These are phyloP conservation scores for Drosophila azteca DNA, from an alignment of 1,140 invertebrate species.

Conservation along the genomic window DNA sequence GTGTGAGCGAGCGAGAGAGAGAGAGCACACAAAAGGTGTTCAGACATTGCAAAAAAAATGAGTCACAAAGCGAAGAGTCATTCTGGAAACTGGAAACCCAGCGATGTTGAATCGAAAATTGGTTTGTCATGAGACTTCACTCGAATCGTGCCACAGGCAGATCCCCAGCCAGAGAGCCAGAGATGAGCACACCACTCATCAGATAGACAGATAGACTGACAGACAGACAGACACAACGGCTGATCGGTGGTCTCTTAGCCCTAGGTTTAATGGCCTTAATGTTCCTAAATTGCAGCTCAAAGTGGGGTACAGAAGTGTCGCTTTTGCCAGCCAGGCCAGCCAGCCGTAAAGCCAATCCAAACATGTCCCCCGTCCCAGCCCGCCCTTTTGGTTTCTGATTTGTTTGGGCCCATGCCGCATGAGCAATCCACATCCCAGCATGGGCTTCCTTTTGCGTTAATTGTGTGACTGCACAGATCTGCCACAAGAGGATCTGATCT, in stretches of 20 bases:
- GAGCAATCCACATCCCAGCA: slow-evolving; percentile 46
- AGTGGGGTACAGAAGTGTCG: slow-evolving; percentile 17
- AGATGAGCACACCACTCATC: not conserved
- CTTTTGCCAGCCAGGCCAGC: slow-evolving; percentile 9
- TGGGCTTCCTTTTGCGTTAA: slow-evolving; percentile 49
- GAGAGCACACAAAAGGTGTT: slow-evolving; percentile 13
- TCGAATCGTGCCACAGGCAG: slow-evolving; percentile 7
- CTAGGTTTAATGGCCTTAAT: slow-evolving; percentile 20
- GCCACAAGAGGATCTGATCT: too few species aligned
- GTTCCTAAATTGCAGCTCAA: slow-evolving; percentile 26
- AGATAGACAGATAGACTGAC: not conserved
- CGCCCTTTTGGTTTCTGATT: slow-evolving; percentile 22
- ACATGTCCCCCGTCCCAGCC: slow-evolving; percentile 3
- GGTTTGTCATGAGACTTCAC: slow-evolving; percentile 26
- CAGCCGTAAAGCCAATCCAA: slow-evolving; percentile 42
- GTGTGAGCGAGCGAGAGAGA: not conserved
- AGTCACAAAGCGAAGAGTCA: slow-evolving; percentile 50
- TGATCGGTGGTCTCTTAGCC: not conserved
- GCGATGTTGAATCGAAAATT: slow-evolving; percentile 8
- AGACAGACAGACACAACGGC: not conserved
- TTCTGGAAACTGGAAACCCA: slow-evolving; percentile 9
- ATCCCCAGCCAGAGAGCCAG: not conserved
- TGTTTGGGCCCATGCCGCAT: slow-evolving; percentile 46
- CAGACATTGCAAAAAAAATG: slow-evolving; percentile 38
- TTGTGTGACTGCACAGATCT: slow-evolving; percentile 32